Percentiles rank a stretch among this genome's conserved stretches.
Conservation (phyloP, 2,113 vertebrate genomes). For the Ciconia boyciana region DNA sequence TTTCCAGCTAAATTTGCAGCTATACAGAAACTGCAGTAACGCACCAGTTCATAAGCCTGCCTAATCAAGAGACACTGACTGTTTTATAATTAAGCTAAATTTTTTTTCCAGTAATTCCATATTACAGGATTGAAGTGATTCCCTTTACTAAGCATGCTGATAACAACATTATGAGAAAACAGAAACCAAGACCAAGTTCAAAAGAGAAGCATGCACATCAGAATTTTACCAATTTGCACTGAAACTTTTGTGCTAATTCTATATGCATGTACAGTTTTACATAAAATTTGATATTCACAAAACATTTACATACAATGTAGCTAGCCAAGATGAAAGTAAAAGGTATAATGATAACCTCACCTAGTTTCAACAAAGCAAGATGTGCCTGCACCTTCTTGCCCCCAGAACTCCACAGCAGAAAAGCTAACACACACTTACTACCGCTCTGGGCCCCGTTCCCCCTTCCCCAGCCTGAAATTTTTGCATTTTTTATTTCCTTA, state of each 20-base stretch:
- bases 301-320: not conserved
- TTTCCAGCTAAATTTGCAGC: not conserved
- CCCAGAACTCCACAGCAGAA: not conserved
- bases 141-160: not conserved
- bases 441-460: fast-evolving
- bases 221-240: not conserved
- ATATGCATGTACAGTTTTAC: not conserved
- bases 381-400: not conserved
- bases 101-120: not conserved
- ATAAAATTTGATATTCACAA: not conserved
- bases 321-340: not conserved
- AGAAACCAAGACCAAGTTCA: not conserved
- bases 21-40: not conserved
- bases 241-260: not conserved
- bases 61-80: not conserved
- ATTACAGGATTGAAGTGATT: not conserved
- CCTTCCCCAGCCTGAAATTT: not conserved
- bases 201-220: not conserved
- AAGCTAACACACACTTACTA: not conserved
- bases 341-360: not conserved
- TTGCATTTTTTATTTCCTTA: not conserved
- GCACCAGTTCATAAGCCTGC: not conserved
- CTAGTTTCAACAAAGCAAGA: not conserved
- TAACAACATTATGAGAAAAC: not conserved
- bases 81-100: not conserved